A percentile compares a stretch with the other conserved stretches of the same genome.
phyloP scores from a whole-genome alignment of 2,113 vertebrate genomes.

The Ammodytes dubius region DNA sequence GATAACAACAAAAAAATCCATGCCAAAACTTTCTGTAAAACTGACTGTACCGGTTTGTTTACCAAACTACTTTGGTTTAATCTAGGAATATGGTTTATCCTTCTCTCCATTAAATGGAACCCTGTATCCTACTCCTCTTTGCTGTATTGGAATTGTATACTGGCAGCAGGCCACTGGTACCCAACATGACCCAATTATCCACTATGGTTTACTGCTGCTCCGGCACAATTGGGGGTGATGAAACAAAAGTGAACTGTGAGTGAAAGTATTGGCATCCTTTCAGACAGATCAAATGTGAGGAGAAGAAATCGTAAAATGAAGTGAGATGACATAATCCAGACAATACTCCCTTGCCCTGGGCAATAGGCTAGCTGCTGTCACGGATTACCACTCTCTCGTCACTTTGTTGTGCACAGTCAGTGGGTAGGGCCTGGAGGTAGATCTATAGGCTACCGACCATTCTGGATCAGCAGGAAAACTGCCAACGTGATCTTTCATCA shows the following conservation, averaged over 20 bases:
- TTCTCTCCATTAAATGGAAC: background rate
- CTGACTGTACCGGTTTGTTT: no score
- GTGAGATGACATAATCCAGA: background rate
- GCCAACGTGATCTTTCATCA: slow-evolving; percentile 1
- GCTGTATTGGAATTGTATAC: slow-evolving; percentile 3
- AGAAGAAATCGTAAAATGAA: background rate
- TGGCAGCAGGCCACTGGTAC: slow-evolving; percentile 20
- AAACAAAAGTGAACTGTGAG: background rate
- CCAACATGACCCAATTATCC: slow-evolving; percentile 27
- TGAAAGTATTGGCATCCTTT: background rate
- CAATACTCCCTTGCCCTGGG: background rate
- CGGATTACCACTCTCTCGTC: background rate
- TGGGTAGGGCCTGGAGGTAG: no score
- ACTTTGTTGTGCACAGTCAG: background rate
- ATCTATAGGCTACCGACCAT: background rate
- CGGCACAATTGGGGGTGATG: slow-evolving; percentile 1
- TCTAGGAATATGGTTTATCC: background rate
- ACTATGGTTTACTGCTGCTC: slow-evolving; percentile 12
- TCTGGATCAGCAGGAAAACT: background rate
- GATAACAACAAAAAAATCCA: background rate
- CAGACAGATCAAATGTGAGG: background rate
- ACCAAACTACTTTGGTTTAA: background rate
- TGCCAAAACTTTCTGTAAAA: background rate
- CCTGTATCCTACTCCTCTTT: slow-evolving; percentile 11
- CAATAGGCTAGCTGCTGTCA: background rate